phyloP scores from a whole-genome alignment of 23 tunicate species.

The Botrylloides violaceus region DNA sequence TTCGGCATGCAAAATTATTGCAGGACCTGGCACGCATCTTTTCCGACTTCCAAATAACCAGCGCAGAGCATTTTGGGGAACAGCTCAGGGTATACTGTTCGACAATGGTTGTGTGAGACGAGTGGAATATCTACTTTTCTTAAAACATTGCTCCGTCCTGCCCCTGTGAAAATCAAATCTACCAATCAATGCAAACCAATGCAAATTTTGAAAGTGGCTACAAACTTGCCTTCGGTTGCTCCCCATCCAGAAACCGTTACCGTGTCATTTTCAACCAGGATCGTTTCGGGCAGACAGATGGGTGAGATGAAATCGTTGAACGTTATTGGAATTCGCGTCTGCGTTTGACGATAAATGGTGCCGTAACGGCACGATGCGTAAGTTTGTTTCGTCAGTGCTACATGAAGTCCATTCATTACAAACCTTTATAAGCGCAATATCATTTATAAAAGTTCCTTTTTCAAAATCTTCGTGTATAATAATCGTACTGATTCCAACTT shows the following conservation, averaged over 20 bases:
- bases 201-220: too few relatives aligned
- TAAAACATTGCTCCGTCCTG: slow-evolving; percentile 12
- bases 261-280: slow-evolving; percentile 4
- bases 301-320: slow-evolving; percentile 30
- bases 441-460: slow-evolving; percentile 11
- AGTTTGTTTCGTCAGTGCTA: too few relatives aligned
- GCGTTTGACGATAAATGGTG: too few relatives aligned
- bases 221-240: slow-evolving; percentile 10
- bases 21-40: slow-evolving; percentile 63
- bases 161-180: not conserved
- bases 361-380: too few relatives aligned
- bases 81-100: not conserved
- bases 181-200: too few relatives aligned
- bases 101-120: slow-evolving; percentile 7
- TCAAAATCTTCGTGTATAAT: slow-evolving; percentile 26
- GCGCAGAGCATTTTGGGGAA: slow-evolving; percentile 39
- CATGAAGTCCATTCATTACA: too few relatives aligned
- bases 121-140: slow-evolving; percentile 30
- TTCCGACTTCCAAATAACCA: slow-evolving; percentile 32
- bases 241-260: slow-evolving; percentile 63
- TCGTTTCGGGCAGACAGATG: slow-evolving; percentile 25
- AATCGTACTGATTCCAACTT: slow-evolving; percentile 19
- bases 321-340: not conserved
- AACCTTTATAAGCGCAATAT: slow-evolving; percentile 47
- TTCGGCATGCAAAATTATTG: too few relatives aligned